These are phyloP conservation scores for Odontothrips loti DNA, from an alignment of 2,888 invertebrate genomes.

Conservation along the genomic window DNA sequence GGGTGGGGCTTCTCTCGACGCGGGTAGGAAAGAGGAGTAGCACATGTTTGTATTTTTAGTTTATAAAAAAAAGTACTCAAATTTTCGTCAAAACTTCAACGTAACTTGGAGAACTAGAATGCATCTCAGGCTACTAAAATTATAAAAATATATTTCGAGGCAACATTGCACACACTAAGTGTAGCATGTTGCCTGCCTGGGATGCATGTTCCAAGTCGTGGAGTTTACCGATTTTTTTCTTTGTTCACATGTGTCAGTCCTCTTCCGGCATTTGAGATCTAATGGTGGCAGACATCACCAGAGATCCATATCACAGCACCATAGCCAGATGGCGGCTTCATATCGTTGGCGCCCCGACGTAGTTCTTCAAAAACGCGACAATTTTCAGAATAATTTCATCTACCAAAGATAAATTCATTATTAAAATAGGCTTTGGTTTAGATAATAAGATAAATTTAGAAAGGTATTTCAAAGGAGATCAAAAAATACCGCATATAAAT, in stretches of 20 bases:
- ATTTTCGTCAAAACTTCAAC: no score
- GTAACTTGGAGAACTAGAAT: no score
- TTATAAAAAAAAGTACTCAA: no score
- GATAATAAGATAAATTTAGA: not conserved
- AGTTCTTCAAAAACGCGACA: not conserved
- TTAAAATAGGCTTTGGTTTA: conserved; percentile 17
- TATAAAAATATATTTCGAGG: no score
- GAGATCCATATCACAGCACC: conserved; percentile 8
- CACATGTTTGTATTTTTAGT: not conserved
- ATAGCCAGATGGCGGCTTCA: conserved; percentile 21
- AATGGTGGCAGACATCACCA: not conserved
- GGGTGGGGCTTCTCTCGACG: not conserved
- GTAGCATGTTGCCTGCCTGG: no score
- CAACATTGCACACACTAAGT: no score
- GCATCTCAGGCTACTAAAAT: no score
- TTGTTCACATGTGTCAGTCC: not conserved
- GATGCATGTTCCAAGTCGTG: not conserved
- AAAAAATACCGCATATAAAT: not conserved
- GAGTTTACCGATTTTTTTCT: no score
- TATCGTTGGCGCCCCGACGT: not conserved
- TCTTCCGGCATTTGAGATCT: conserved; percentile 2
- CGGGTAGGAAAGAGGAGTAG: not conserved
- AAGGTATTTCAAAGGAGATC: conserved; percentile 9
- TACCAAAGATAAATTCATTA: not conserved
- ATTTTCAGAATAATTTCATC: not conserved